These are phyloP conservation scores for Erinaceus europaeus DNA, from an alignment of 2,113 vertebrate genomes.

Conservation along the genomic window DNA sequence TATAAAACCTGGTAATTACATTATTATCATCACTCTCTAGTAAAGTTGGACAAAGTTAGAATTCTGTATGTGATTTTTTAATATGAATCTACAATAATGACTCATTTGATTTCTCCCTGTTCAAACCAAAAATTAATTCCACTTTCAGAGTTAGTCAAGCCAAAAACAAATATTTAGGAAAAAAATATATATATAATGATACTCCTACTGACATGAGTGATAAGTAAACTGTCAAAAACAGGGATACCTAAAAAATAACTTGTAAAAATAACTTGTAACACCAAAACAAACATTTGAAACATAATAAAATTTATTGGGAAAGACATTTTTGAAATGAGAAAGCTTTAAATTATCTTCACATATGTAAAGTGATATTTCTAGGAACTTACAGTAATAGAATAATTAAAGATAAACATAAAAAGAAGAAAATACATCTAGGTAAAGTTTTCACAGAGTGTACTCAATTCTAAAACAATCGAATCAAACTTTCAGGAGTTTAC, in stretches of 20 bases:
- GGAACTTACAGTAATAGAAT: not conserved
- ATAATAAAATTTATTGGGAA: not conserved
- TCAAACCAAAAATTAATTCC: not conserved
- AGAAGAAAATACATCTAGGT: not conserved
- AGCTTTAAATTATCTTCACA: not conserved
- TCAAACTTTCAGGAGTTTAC: conserved; percentile 29
- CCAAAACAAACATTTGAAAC: not conserved
- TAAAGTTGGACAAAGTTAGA: not conserved
- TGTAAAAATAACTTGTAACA: not conserved
- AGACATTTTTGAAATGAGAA: not conserved
- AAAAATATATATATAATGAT: not conserved
- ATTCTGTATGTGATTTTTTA: not conserved
- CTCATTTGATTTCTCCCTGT: not conserved
- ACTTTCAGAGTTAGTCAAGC: not conserved
- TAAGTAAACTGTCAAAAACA: not conserved
- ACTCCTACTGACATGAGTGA: not conserved
- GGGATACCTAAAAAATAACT: not conserved
- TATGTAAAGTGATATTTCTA: not conserved
- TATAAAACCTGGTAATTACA: not conserved
- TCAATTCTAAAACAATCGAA: not conserved
- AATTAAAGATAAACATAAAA: not conserved
- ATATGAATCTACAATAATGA: not conserved
- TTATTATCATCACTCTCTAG: not conserved
- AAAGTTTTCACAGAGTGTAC: not conserved
- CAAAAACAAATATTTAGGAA: not conserved